phyloP scores from a whole-genome alignment of 1,140 invertebrate species.

The Diabrotica undecimpunctata region DNA sequence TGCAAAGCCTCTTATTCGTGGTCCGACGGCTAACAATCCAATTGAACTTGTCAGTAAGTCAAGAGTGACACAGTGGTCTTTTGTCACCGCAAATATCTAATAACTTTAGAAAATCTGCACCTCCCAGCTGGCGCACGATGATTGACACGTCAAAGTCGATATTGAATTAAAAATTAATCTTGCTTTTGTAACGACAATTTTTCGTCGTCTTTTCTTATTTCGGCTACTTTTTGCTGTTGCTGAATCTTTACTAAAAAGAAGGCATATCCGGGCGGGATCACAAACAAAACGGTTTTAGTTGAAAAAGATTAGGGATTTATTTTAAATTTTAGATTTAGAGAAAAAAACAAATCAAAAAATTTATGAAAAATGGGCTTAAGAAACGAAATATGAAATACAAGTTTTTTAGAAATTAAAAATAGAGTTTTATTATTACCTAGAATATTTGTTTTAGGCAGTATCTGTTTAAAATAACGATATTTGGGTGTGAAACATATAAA shows the following conservation, averaged over 20 bases:
- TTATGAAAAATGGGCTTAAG: too few species aligned
- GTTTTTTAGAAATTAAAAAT: too few species aligned
- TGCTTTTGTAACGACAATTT: background rate
- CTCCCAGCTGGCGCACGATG: background rate
- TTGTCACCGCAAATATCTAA: background rate
- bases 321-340: too few species aligned
- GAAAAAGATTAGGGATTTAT: background rate
- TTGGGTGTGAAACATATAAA: too few species aligned
- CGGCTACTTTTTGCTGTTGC: too few species aligned
- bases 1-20: too few species aligned
- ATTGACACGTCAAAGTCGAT: background rate
- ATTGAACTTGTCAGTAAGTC: background rate
- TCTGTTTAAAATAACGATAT: too few species aligned
- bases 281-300: background rate
- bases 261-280: background rate
- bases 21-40: background rate
- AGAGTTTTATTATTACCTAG: too few species aligned
- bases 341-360: too few species aligned
- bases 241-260: background rate
- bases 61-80: background rate
- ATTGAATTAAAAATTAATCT: conserved; percentile 3
- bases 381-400: too few species aligned
- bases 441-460: too few species aligned
- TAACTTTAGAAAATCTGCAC: background rate
- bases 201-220: background rate